These are phyloP conservation scores for Laothoe populi DNA, from an alignment of 2,888 invertebrate species.

Conservation along the genomic window DNA sequence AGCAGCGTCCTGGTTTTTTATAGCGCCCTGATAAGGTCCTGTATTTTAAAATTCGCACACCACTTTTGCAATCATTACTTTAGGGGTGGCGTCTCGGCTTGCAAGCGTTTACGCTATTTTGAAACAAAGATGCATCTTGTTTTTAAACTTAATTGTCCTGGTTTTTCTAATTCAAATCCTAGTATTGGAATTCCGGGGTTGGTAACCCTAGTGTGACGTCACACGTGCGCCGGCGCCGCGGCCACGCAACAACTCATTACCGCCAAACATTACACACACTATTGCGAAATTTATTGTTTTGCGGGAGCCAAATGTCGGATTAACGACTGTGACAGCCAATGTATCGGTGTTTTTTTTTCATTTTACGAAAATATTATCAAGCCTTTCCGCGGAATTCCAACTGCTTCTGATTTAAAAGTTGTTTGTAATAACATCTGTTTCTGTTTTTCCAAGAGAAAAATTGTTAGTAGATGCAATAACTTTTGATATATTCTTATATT, in stretches of 20 bases:
- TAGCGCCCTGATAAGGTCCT: too few relatives aligned
- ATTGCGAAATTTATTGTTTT: slow-evolving; percentile 20
- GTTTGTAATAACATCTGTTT: not conserved
- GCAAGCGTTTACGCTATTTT: too few relatives aligned
- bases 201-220: too few relatives aligned
- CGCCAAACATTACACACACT: not conserved
- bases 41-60: too few relatives aligned
- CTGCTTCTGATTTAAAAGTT: slow-evolving; percentile 7
- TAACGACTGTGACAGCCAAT: not conserved
- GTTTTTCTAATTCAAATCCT: too few relatives aligned
- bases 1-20: too few relatives aligned
- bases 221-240: slow-evolving; percentile 13
- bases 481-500: not conserved
- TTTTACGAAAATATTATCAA: not conserved
- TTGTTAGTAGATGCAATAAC: too few relatives aligned
- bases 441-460: not conserved
- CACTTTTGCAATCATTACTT: too few relatives aligned
- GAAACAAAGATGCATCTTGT: too few relatives aligned
- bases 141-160: too few relatives aligned
- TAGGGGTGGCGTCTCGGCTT: too few relatives aligned
- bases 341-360: not conserved
- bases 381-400: not conserved
- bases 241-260: not conserved
- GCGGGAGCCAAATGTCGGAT: slow-evolving; percentile 5
- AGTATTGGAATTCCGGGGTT: too few relatives aligned